Evolutionary conservation across 1,140 invertebrate species (phyloP), one percentile per base, ranked within the genome.

Genomic region (Phymastichus coffea): DNA sequence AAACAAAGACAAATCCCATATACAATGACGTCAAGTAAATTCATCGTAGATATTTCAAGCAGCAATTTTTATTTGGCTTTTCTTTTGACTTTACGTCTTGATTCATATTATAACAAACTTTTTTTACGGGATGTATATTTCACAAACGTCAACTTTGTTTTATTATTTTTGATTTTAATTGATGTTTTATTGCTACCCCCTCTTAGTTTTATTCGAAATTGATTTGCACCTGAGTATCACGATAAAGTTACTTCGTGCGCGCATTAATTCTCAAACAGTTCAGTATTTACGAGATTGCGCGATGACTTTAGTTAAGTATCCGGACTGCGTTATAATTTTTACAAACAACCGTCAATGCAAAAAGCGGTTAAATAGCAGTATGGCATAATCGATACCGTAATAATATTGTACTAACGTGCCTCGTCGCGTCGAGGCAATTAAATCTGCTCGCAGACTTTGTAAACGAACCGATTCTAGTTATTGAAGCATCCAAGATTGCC

Each of bases 281-380:
- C 52, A 56, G 43, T 61, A 55, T 61, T 61, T 43, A 49, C 38
- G 49, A 54, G 58, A 54, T 60, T 53, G 47, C 41, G 40, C 49
- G 33, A 53, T n/a, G 12, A n/a, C 4, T 20, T 52, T 30, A 44
- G 15, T 44, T 37, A 33, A 41, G 37, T 40, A 41, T 19, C 0
- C 7, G 22, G 14, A 14, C 37, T 14, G 15, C 35, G 26, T 46
- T 6, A 17, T 48, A n/a, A 20, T n/a, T 48, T 57, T 30, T 20
- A n/a, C 20, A 20, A 47, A 33, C 23, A 23, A 57, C 28, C 23
- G 33, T 41, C 37, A 20, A 22, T 48, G 12, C 47, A 51, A 57
- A 41, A n/a, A n/a, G 14, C 26, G 25, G 23, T 35, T 15, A n/a
- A 7, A 49, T 40, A 51, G 51, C 25, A 41, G 30, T 48, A 35